A percentile compares a stretch with the other conserved stretches of the same genome.
Conservation (phyloP, 2,888 invertebrate genomes). For the Fissipunctia ypsillon region DNA sequence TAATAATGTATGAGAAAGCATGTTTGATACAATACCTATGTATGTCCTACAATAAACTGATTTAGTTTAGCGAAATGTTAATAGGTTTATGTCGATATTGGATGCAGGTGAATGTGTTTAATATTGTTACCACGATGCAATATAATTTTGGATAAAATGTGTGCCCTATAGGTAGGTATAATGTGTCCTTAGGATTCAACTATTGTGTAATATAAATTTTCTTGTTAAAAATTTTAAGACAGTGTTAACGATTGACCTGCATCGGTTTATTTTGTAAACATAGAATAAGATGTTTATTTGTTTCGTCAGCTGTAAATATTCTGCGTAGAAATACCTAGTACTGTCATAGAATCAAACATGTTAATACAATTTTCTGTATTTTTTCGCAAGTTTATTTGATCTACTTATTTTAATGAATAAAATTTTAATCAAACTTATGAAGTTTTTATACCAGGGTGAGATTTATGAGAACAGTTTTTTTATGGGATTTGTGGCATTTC, state of each 20-base stretch:
- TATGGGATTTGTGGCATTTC: neutral
- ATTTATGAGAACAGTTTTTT: neutral
- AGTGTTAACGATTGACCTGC: constrained; percentile 88
- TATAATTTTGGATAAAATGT: constrained; percentile 78
- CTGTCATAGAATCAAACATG: constrained; percentile 84
- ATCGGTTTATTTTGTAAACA: constrained; percentile 79
- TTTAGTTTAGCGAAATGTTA: constrained; percentile 80
- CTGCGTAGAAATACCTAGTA: constrained; percentile 83
- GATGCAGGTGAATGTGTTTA: constrained; percentile 88
- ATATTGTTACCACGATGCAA: constrained; percentile 80
- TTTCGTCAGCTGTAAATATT: constrained; percentile 88
- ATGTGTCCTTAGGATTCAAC: constrained; percentile 79
- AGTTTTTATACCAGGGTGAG: constrained; percentile 61
- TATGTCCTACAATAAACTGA: constrained; percentile 76
- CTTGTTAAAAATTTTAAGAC: constrained; percentile 73
- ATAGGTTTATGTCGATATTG: constrained; percentile 63
- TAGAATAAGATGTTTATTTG: constrained; percentile 81
- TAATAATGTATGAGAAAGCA: constrained; percentile 76
- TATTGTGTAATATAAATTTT: constrained; percentile 76
- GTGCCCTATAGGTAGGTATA: too few relatives aligned
- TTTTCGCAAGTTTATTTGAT: constrained; percentile 90
- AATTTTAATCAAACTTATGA: constrained; percentile 81
- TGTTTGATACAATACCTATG: constrained; percentile 77
- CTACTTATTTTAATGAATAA: constrained; percentile 90
- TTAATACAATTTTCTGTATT: constrained; percentile 88